phyloP scores from a whole-genome alignment of 37 sponge, comb jelly and placozoan genomes.

The Diacarnus erythraeanus region DNA sequence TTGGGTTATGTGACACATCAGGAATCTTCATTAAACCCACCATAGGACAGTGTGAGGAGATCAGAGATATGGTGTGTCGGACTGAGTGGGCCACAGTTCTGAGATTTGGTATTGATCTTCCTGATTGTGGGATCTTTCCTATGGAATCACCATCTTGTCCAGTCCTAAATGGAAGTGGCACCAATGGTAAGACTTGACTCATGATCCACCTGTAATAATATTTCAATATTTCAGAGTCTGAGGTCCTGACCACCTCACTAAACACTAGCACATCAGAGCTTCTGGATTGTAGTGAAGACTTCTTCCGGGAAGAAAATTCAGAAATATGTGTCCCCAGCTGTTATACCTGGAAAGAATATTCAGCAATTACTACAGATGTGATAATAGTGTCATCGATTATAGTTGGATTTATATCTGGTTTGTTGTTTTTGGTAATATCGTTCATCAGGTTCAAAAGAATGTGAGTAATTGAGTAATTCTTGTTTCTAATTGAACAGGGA shows the following conservation, averaged over 20 bases:
- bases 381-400: not conserved
- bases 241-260: too few species aligned
- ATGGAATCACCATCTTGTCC: slow-evolving; percentile 4
- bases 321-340: too few species aligned
- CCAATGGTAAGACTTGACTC: too few species aligned
- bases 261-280: too few species aligned
- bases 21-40: not conserved
- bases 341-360: slow-evolving; percentile 10
- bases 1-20: slow-evolving; percentile 2
- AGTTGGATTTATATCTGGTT: slow-evolving; percentile 12
- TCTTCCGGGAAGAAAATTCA: too few species aligned
- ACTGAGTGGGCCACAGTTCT: not conserved
- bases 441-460: slow-evolving; percentile 16
- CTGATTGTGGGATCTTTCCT: slow-evolving; percentile 2
- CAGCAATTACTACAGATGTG: not conserved
- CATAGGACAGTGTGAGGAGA: slow-evolving; percentile 8
- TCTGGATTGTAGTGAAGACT: too few species aligned
- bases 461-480: too few species aligned
- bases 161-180: not conserved
- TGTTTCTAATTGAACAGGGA: too few species aligned
- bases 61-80: slow-evolving; percentile 2
- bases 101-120: not conserved
- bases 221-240: too few species aligned
- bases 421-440: slow-evolving; percentile 21
- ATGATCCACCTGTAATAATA: too few species aligned